These are phyloP conservation scores for Burhinus bistriatus DNA, from an alignment of 2,113 vertebrate species.

Conservation along the genomic window DNA sequence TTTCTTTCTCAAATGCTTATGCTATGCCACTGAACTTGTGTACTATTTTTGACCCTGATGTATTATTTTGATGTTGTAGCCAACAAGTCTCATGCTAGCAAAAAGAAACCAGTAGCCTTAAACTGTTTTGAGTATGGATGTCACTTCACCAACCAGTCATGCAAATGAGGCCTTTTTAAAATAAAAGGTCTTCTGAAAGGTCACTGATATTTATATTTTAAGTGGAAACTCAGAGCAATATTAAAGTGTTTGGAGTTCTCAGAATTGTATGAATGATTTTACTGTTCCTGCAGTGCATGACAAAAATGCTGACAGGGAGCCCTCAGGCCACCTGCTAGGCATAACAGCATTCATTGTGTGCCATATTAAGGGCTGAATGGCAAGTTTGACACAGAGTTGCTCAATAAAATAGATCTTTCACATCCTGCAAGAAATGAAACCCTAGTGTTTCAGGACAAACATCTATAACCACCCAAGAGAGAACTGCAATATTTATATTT, in stretches of 20 bases:
- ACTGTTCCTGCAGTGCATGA: slow-evolving; percentile 49
- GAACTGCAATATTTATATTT: slow-evolving; percentile 44
- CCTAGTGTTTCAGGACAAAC: slow-evolving; percentile 18
- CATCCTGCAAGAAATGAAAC: slow-evolving; percentile 33
- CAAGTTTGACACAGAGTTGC: slow-evolving; percentile 28
- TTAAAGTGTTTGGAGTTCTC: slow-evolving; percentile 24
- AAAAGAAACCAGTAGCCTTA: not conserved
- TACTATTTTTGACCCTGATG: not conserved
- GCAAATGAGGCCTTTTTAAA: not conserved
- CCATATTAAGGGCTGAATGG: slow-evolving; percentile 37
- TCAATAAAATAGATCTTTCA: slow-evolving; percentile 39
- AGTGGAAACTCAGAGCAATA: slow-evolving; percentile 1
- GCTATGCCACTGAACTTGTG: not conserved
- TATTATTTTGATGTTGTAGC: not conserved
- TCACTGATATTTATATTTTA: slow-evolving; percentile 45
- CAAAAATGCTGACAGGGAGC: slow-evolving; percentile 58
- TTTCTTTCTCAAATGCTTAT: not conserved
- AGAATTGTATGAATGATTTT: slow-evolving; percentile 42
- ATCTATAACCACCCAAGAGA: slow-evolving; percentile 26
- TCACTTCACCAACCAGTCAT: not conserved
- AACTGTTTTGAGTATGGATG: not conserved
- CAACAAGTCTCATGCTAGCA: not conserved
- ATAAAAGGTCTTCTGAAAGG: not conserved
- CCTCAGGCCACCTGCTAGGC: slow-evolving; percentile 53
- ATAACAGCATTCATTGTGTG: slow-evolving; percentile 39